A percentile compares a stretch with the other conserved stretches of the same genome.
phyloP scores from a whole-genome alignment of 1,140 invertebrate genomes.

The Drosophila sp. region DNA sequence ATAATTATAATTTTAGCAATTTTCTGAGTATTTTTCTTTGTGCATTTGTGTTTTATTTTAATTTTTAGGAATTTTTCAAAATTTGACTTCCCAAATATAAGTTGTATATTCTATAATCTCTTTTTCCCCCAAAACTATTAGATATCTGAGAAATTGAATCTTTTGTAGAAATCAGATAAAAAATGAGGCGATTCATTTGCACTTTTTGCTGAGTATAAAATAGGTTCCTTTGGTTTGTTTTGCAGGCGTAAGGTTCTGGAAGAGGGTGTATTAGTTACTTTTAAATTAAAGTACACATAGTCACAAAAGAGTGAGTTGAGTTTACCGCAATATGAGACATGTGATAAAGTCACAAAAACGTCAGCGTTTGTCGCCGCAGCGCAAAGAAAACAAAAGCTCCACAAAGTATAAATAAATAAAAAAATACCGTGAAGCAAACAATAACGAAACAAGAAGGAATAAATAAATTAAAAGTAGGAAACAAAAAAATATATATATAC shows the following conservation, averaged over 20 bases:
- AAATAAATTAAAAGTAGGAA: constrained; percentile 57
- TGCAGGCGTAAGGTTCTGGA: not conserved
- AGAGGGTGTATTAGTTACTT: constrained; percentile 10
- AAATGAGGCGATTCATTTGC: constrained; percentile 16
- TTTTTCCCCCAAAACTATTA: no score
- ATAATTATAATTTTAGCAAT: no score
- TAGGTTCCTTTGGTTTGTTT: not conserved
- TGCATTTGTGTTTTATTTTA: no score
- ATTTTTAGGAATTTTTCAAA: no score
- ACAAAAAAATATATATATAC: constrained; percentile 42
- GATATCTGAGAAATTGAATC: not conserved
- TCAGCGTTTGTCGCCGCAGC: constrained; percentile 68
- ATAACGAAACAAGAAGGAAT: constrained; percentile 36
- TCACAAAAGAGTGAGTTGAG: constrained; percentile 20
- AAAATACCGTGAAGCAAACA: constrained; percentile 23
- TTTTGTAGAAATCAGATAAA: constrained; percentile 1
- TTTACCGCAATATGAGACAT: constrained; percentile 80
- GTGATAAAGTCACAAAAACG: constrained; percentile 82
- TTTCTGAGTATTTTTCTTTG: no score
- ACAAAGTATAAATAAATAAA: constrained; percentile 71
- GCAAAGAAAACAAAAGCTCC: constrained; percentile 74
- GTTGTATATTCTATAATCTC: no score
- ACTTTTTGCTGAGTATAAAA: not conserved
- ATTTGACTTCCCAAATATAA: no score
- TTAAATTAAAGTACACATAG: constrained; percentile 29